Base-by-base conservation (phyloP, 1,140 invertebrate genomes). In the Apis dorsata region DNA sequence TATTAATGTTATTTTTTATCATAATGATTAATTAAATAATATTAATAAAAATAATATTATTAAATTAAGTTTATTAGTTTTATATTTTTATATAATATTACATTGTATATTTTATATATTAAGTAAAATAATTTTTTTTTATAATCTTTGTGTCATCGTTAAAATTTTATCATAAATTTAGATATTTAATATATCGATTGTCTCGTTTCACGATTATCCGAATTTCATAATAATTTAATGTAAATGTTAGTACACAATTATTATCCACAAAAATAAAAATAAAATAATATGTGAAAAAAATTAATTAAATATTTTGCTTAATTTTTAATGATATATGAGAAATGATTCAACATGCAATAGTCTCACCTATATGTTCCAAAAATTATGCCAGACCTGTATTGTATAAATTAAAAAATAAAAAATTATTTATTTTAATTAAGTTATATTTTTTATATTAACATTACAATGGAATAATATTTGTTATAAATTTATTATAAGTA, bases 321-420 rank as follows among this genome's bases (percentile, higher is more conserved):
- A 69, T 49, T 8, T 49, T 10, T 21, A 44, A 10, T 68, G 17
- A 68, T 2, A 28, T n/a, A 17, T 21, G 65, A 1, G 17, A 68
- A 5, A 68, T 68, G 17, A 62, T 24, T 75, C 12, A 44, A 7
- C 62, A 63, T 63, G 62, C 62, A 63, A 63, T 28, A 63, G 62
- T 15, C 72, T 69, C 79, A 81, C 72, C 60, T 21, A 63, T 12
- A 17, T 65, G 19, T 51, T 72, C 72, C 53, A 76, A 66, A 44
- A 60, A 28, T 59, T 81, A 81, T 53, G 71, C 7, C 53, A 81
- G 57, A 76, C 79, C 79, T 81, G 63, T 65, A 66, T 66, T 24
- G 49, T 24, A 28, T 53, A 49, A 81, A 62, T 66, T 55, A 15
- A 11, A 17, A 75, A 7, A 34, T 44, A 73, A 19, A 60, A 44